A percentile compares a stretch with the other conserved stretches of the same genome.
These are phyloP conservation scores for Diploscapter pachys DNA, from an alignment of 1,140 invertebrate genomes.

Conservation along the genomic window DNA sequence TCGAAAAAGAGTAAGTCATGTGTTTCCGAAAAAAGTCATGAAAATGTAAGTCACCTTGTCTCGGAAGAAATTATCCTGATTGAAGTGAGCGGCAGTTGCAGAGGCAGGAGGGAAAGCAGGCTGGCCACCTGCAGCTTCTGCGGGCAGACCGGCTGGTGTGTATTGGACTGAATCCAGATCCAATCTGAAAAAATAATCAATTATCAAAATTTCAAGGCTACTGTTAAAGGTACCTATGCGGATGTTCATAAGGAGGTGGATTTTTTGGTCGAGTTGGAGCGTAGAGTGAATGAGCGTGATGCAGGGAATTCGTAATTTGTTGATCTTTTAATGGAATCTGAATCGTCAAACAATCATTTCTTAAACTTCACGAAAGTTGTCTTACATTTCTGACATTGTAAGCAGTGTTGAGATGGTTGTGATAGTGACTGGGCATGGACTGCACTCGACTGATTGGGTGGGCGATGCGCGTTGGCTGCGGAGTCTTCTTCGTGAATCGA, in stretches of 20 bases:
- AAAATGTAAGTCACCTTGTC: neutral
- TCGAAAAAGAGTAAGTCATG: conserved; percentile 9
- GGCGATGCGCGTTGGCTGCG: too few relatives aligned
- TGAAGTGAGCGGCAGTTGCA: conserved; percentile 9
- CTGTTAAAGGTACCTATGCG: neutral
- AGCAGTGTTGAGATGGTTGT: too few relatives aligned
- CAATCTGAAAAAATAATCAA: neutral
- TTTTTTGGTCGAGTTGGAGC: neutral
- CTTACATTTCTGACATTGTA: too few relatives aligned
- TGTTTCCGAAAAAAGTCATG: neutral
- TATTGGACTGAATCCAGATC: neutral
- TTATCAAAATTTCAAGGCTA: neutral
- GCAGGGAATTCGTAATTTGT: too few relatives aligned
- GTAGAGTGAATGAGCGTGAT: too few relatives aligned
- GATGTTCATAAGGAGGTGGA: neutral
- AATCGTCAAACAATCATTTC: too few relatives aligned
- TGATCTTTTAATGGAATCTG: too few relatives aligned
- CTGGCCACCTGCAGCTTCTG: conserved; percentile 13
- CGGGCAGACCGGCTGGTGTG: neutral
- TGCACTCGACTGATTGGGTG: too few relatives aligned
- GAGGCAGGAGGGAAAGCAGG: conserved; percentile 15
- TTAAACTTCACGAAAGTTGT: too few relatives aligned
- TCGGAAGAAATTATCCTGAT: neutral
- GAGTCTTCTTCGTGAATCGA: too few relatives aligned
- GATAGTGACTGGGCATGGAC: too few relatives aligned